A percentile compares a stretch with the other conserved stretches of the same genome.
These are phyloP conservation scores for Leuciscus waleckii DNA, from an alignment of 2,797 vertebrate genomes.

Conservation along the genomic window DNA sequence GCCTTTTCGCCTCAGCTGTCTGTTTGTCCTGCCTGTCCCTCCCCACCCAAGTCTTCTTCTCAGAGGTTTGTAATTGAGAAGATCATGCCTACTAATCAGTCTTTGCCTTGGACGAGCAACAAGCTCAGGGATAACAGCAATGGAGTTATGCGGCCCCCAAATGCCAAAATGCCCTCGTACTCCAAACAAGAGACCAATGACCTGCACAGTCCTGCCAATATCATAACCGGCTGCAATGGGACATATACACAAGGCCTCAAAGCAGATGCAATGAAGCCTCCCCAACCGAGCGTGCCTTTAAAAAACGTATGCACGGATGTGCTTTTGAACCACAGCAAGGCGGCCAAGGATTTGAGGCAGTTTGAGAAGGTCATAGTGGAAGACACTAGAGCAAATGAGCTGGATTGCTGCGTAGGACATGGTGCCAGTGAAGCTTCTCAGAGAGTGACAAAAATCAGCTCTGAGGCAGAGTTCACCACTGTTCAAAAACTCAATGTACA, in stretches of 20 bases:
- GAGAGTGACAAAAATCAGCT: slow-evolving; percentile 55
- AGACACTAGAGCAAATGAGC: slow-evolving; percentile 47
- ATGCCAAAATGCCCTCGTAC: slow-evolving; percentile 85
- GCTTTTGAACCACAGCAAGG: slow-evolving; percentile 48
- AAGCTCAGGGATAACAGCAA: slow-evolving; percentile 73
- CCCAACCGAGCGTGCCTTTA: slow-evolving; percentile 55
- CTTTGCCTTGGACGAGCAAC: slow-evolving; percentile 72
- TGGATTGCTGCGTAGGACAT: slow-evolving; percentile 36
- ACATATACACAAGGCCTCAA: slow-evolving; percentile 60
- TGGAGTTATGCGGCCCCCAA: slow-evolving; percentile 73
- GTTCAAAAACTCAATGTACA: slow-evolving; percentile 67
- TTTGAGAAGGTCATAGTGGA: slow-evolving; percentile 52
- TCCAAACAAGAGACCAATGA: slow-evolving; percentile 71
- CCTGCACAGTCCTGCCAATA: slow-evolving; percentile 49
- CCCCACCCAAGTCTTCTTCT: slow-evolving; percentile 60
- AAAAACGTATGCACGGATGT: slow-evolving; percentile 42
- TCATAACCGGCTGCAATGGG: slow-evolving; percentile 45
- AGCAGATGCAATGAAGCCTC: slow-evolving; percentile 19
- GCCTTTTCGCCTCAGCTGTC: slow-evolving; percentile 61
- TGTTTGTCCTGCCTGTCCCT: slow-evolving; percentile 46
- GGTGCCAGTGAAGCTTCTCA: slow-evolving; percentile 34
- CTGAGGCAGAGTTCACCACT: slow-evolving; percentile 65
- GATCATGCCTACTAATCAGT: slow-evolving; percentile 81
- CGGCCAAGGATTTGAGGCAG: slow-evolving; percentile 10
- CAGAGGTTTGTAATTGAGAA: slow-evolving; percentile 29